Percentiles rank a stretch among this genome's conserved stretches.
These are phyloP conservation scores for Strix aluco DNA, from an alignment of 2,113 vertebrate species.

Conservation along the genomic window DNA sequence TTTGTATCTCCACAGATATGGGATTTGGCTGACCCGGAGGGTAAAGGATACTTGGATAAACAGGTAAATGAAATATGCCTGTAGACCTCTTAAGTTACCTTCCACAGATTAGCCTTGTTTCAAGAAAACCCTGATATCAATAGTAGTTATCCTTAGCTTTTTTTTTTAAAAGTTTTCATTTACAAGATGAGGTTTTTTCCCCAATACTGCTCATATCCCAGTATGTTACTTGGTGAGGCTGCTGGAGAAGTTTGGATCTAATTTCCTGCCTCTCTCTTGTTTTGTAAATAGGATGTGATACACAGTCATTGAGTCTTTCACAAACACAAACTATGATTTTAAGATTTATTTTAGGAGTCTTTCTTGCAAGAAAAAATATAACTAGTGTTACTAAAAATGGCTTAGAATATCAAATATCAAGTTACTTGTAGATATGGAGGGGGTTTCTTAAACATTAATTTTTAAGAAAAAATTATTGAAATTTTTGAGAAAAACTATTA, in stretches of 20 bases:
- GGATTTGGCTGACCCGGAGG: constrained; percentile 97
- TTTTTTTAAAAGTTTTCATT: not conserved
- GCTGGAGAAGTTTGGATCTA: not conserved
- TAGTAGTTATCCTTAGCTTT: not conserved
- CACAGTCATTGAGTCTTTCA: not conserved
- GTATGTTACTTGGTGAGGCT: not conserved
- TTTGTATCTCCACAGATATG: constrained; percentile 85
- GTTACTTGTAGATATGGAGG: not conserved
- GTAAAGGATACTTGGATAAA: constrained; percentile 96
- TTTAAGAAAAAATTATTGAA: not conserved
- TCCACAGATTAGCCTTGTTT: not conserved
- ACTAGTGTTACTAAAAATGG: not conserved
- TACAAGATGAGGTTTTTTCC: not conserved
- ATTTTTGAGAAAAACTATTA: not conserved
- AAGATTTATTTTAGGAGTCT: not conserved
- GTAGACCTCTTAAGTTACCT: not conserved
- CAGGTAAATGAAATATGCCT: constrained; percentile 77
- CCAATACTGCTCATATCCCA: not conserved
- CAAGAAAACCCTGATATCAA: not conserved
- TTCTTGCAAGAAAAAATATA: not conserved
- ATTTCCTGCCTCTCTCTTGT: not conserved
- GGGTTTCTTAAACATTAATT: not conserved
- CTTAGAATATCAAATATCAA: not conserved
- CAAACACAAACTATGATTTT: not conserved
- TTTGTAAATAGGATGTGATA: not conserved